A percentile compares a stretch with the other conserved stretches of the same genome.
Conservation (phyloP, 2,797 vertebrate species). For the Otolemur crassicaudatus region DNA sequence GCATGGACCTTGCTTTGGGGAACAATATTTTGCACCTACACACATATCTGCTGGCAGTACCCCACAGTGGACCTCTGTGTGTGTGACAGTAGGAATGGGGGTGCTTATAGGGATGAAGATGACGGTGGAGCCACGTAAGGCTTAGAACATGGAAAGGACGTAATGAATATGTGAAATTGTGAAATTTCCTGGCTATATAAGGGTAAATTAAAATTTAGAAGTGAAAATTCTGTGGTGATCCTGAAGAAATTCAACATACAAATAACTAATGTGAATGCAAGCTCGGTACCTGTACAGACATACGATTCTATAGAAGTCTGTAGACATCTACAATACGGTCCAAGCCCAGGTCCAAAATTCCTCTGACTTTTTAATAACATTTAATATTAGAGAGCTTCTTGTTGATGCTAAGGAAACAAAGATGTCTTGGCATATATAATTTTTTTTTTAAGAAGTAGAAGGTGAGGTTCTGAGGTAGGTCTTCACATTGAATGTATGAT, state of each 20-base stretch:
- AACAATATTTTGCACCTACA: not conserved
- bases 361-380: not conserved
- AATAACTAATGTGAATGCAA: not conserved
- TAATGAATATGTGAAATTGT: not conserved
- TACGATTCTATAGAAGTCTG: not conserved
- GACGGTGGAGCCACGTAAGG: not conserved
- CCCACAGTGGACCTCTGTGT: not conserved
- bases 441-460: not conserved
- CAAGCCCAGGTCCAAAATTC: not conserved
- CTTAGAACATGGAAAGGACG: not conserved
- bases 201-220: constrained; percentile 24
- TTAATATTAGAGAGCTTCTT: not conserved
- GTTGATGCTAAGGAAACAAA: not conserved
- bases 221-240: not conserved
- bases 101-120: not conserved
- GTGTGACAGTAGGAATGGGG: not conserved
- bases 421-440: not conserved
- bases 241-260: not conserved
- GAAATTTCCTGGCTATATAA: not conserved
- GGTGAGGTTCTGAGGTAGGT: not conserved
- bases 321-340: not conserved
- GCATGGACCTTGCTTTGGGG: not conserved
- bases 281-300: not conserved
- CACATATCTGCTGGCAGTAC: not conserved
- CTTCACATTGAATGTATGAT: not conserved